Base-by-base conservation (phyloP, 2,888 invertebrate genomes). In the Hartigia nigra region DNA sequence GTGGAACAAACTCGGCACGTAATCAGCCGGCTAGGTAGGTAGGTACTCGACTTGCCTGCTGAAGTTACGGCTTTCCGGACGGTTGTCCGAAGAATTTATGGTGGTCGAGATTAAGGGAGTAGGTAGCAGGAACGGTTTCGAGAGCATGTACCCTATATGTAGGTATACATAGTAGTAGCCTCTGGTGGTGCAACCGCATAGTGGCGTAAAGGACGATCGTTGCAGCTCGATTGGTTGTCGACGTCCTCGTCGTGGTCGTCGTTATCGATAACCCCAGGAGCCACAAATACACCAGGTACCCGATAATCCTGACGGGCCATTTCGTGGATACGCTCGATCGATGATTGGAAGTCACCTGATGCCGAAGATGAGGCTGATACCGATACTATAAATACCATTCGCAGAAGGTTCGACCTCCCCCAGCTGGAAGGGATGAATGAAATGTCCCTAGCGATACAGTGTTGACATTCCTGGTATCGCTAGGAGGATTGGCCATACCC, bases 21-120 rank as follows among this genome's bases (percentile, higher is more conserved):
- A 55, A 55, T 55, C 55, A 55, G 55, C 55, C 55, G 55, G 55
- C 14, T 37, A 37, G 37, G 37, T 37, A 37, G 37, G 37, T 55
- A 55, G 55, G 55, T 23, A 23, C 55, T 55, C 23, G 55, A 55
- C 82, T 85, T 85, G 85, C 83, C 79, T 78, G 81, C 78, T 84
- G 85, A 87, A 88, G 86, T 88, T 86, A 88, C 86, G 84, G 84
- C 87, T 87, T 86, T 85, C 89, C 88, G 88, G 84, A 86, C 84
- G 86, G 86, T 84, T 87, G 86, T 86, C 80, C 83, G 81, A 81
- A 78, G 82, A 84, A 86, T 83, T 84, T 84, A 84, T 37, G 75
- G 31, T 75, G 31, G 36, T 37, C 31, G 69, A 75, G 36, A 75
- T 70, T 75, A 70, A 70, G 74, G 76, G 35, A 55, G 70, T 69